These are phyloP conservation scores for Eulithis testata DNA, from an alignment of 2,888 invertebrate genomes.

Conservation along the genomic window DNA sequence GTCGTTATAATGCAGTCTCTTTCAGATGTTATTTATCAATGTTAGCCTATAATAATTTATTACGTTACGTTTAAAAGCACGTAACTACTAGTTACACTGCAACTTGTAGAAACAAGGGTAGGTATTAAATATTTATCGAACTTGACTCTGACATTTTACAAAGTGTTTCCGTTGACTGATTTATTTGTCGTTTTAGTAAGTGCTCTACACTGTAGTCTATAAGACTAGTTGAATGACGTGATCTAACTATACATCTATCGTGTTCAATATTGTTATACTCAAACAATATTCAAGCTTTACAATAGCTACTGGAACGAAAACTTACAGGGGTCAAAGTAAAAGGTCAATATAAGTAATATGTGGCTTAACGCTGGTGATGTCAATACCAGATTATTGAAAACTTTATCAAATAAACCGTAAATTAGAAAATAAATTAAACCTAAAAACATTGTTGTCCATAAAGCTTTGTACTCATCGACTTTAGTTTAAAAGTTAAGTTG, in stretches of 20 bases:
- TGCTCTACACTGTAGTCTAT: slow-evolving; percentile 1
- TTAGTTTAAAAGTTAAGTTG: slow-evolving; percentile 34
- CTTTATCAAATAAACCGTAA: not conserved
- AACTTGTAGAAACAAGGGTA: slow-evolving; percentile 10
- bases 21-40: not conserved
- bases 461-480: slow-evolving; percentile 9
- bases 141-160: slow-evolving; percentile 11
- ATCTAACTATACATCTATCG: slow-evolving; percentile 10
- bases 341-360: slow-evolving; percentile 39
- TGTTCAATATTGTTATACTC: slow-evolving; percentile 2
- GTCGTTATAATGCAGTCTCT: not conserved
- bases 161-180: slow-evolving; percentile 18
- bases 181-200: slow-evolving; percentile 17
- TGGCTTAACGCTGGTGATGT: slow-evolving; percentile 5
- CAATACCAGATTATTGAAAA: not conserved
- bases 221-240: slow-evolving; percentile 8
- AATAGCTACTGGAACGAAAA: slow-evolving; percentile 6
- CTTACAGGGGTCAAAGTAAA: slow-evolving; percentile 45
- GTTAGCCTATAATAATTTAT: not conserved
- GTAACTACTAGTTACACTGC: slow-evolving; percentile 13
- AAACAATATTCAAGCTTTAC: slow-evolving; percentile 4
- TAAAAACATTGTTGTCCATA: not conserved
- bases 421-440: slow-evolving; percentile 3
- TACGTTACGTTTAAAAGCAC: slow-evolving; percentile 3
- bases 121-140: slow-evolving; percentile 8